A percentile compares a stretch with the other conserved stretches of the same genome.
These are phyloP conservation scores for Amblyjoppa fuscipennis DNA, from an alignment of 2,888 invertebrate genomes.

Conservation along the genomic window DNA sequence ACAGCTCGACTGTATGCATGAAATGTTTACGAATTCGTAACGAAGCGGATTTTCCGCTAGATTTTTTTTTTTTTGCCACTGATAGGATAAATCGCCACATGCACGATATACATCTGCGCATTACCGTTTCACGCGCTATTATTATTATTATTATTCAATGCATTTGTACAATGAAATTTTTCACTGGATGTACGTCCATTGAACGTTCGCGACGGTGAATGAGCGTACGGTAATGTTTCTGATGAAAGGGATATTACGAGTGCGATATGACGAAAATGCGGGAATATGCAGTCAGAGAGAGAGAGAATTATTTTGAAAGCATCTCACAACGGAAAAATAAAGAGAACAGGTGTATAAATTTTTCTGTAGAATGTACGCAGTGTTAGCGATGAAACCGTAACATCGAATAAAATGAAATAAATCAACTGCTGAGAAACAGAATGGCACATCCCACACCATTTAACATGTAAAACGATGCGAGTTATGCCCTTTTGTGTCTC, in stretches of 20 bases:
- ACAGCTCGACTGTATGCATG: background rate
- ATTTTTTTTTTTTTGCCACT: background rate
- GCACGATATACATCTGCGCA: background rate
- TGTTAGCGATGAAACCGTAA: background rate
- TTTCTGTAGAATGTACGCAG: background rate
- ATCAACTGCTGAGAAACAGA: too few species aligned
- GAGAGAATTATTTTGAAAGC: background rate
- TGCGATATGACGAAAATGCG: background rate
- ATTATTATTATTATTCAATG: background rate
- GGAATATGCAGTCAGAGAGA: background rate
- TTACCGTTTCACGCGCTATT: background rate
- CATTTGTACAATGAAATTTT: background rate
- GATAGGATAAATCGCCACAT: background rate
- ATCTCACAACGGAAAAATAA: background rate
- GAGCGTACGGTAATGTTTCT: background rate
- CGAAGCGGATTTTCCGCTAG: background rate
- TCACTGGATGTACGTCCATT: background rate
- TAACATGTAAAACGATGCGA: too few species aligned
- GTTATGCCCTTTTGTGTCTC: too few species aligned
- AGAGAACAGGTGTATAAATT: background rate
- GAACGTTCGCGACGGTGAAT: background rate
- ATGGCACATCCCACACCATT: too few species aligned
- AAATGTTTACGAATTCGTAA: background rate
- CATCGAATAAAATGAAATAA: background rate
- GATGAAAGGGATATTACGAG: slow-evolving; percentile 2